These are phyloP conservation scores for Tokudaia muenninki DNA, from an alignment of 2,797 vertebrate genomes.

Conservation along the genomic window DNA sequence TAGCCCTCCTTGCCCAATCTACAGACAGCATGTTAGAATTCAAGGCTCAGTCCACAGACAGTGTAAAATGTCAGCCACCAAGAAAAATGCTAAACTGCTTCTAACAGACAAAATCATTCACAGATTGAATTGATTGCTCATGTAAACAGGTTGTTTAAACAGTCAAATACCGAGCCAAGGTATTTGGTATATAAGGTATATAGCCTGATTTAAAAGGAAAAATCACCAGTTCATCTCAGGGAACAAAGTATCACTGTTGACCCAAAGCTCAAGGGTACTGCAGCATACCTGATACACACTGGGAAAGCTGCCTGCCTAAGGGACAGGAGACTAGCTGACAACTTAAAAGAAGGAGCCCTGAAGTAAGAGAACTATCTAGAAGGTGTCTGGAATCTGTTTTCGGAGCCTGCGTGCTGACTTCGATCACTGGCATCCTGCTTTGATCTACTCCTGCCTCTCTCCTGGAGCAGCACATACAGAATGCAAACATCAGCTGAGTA, in stretches of 20 bases:
- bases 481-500: not conserved
- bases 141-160: not conserved
- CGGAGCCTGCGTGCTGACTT: not conserved
- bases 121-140: not conserved
- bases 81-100: constrained; percentile 3
- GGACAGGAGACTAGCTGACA: not conserved
- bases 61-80: not conserved
- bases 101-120: constrained; percentile 56
- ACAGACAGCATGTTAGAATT: not conserved
- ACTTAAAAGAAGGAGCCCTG: not conserved
- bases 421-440: not conserved
- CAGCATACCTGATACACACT: not conserved
- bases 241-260: not conserved
- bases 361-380: not conserved
- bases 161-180: constrained; percentile 42
- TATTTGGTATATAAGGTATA: no score
- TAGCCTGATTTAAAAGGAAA: constrained; percentile 70
- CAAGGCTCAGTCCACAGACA: constrained; percentile 18
- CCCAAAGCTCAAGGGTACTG: not conserved
- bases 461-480: not conserved
- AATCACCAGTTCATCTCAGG: constrained; percentile 69
- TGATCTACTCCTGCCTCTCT: not conserved
- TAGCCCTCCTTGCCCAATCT: not conserved
- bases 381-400: not conserved
- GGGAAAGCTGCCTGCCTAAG: not conserved